Base-by-base conservation (phyloP, 2,888 invertebrate species). In the Dysmachus trigonus region DNA sequence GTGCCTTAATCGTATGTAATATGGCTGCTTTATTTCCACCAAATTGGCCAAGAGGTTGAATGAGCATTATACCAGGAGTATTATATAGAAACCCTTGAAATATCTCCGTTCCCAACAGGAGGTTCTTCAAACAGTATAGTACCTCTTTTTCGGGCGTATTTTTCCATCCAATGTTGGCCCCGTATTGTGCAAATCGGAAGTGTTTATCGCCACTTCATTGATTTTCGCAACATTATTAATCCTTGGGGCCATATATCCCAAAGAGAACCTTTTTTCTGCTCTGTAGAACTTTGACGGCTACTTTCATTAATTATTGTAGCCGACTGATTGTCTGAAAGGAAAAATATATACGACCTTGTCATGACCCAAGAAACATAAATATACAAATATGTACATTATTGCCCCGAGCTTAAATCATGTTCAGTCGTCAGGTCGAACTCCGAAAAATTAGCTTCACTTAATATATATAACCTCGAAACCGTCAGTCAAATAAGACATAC, bases 181-280 rank as follows among this genome's bases (percentile, higher is more conserved):
- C 22, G 4, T 62, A 62, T 62, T 73, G 33, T 38, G 41, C n/a
- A 41, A 41, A 76, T 27, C 76, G 76, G 41, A 76, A 76, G 76
- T 76, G 38, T 76, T 76, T 76, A 76, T 76, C 41, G 35, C 27
- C 18, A 8, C 73, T 33, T 35, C 73, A 73, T 73, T 73, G 73
- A 73, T 76, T 76, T 76, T 41, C 35, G 35, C 27, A 41, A 18
- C 76, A 76, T 76, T 76, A 76, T 76, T 76, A 76, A 76, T 76
- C 41, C 76, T 38, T 41, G 27, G 27, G 41, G 76, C 76, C n/a
- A 76, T 76, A 38, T 41, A 76, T 76, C 35, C 35, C 76, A 27
- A 22, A 38, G 15, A 35, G 76, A 76, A 76, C 76, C 76, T 76
- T 76, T n/a, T 76, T 76, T 76, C 76, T 76, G 76, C 38, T 76